phyloP scores from a whole-genome alignment of 2,113 vertebrate genomes.

The Microtus oregoni region DNA sequence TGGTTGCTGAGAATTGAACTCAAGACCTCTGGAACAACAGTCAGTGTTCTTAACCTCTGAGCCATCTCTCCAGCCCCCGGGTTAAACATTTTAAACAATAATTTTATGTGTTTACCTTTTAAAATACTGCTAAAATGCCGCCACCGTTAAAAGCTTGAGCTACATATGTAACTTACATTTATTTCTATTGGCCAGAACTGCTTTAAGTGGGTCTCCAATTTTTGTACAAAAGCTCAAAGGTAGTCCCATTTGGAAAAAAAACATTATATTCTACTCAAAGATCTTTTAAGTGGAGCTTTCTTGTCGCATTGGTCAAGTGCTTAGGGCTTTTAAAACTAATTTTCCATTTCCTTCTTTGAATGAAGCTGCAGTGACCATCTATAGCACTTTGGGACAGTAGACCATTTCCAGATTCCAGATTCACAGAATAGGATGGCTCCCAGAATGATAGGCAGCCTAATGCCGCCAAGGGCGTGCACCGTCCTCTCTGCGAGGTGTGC shows the following conservation, averaged over 20 bases:
- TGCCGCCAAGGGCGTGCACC: neutral
- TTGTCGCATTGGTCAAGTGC: neutral
- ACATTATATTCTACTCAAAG: neutral
- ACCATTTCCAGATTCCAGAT: neutral
- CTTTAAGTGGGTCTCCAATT: slow-evolving; percentile 15
- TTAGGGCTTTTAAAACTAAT: slow-evolving; percentile 36
- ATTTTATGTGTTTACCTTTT: neutral
- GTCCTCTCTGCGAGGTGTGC: neutral
- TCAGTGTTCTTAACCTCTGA: too few species aligned
- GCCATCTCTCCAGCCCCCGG: too few species aligned
- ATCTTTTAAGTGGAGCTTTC: slow-evolving; percentile 7
- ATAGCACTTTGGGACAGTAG: neutral
- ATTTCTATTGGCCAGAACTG: neutral
- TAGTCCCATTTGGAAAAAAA: neutral
- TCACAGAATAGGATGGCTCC: neutral
- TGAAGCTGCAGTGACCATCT: neutral
- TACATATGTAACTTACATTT: neutral
- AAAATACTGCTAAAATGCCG: neutral
- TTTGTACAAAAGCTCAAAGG: slow-evolving; percentile 25
- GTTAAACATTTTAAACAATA: neutral
- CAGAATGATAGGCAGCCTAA: neutral
- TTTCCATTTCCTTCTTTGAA: slow-evolving; percentile 40
- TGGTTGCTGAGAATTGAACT: too few species aligned
- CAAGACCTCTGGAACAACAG: too few species aligned
- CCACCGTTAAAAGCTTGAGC: slow-evolving; percentile 3